phyloP scores from a whole-genome alignment of 2,888 invertebrate species.

The Pogonocherus hispidulus region DNA sequence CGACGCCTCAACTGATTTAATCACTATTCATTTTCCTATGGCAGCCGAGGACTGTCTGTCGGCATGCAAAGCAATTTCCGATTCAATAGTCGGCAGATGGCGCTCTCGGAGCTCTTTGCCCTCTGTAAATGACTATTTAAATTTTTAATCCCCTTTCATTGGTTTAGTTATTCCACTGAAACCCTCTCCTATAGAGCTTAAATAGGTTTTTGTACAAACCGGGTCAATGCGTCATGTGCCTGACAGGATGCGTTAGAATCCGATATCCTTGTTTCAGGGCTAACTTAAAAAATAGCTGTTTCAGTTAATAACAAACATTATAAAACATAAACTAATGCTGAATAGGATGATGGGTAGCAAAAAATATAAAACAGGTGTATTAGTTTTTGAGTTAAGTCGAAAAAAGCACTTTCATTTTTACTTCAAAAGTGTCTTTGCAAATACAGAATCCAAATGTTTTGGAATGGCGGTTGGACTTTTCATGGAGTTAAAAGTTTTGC shows the following conservation, averaged over 20 bases:
- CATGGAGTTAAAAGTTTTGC: too few relatives aligned
- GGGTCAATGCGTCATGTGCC: conserved; percentile 22
- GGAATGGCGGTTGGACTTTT: too few relatives aligned
- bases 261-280: background rate
- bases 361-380: too few relatives aligned
- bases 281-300: background rate
- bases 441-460: too few relatives aligned
- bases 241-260: background rate
- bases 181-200: conserved; percentile 14
- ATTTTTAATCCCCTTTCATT: conserved; percentile 54
- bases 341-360: too few relatives aligned
- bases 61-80: conserved; percentile 52
- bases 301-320: background rate
- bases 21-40: conserved; percentile 54
- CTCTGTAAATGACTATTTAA: conserved; percentile 53
- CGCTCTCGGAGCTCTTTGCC: conserved; percentile 36
- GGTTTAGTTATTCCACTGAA: conserved; percentile 38
- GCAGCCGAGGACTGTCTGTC: conserved; percentile 40
- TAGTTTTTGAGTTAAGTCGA: too few relatives aligned
- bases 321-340: too few relatives aligned
- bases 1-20: conserved; percentile 50
- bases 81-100: conserved; percentile 54
- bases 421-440: too few relatives aligned
- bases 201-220: conserved; percentile 28
- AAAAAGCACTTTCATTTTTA: too few relatives aligned